Evolutionary conservation across 2,888 invertebrate species (phyloP), one percentile per base, ranked within the genome.

Genomic region (Stenichneumon culpator): DNA sequence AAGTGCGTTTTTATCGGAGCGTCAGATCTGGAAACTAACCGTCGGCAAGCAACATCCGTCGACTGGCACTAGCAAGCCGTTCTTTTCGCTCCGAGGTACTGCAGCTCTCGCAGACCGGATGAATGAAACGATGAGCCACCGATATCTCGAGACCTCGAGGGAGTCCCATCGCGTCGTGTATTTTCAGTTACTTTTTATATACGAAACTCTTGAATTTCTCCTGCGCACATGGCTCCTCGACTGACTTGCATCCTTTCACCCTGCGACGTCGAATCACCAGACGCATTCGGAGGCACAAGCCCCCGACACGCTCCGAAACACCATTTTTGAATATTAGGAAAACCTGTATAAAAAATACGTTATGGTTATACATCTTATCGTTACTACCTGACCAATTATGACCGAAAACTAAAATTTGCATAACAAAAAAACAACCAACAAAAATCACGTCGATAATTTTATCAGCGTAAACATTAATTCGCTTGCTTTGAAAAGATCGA

Each of bases 181-280:
- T 83, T 79, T 83, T 79, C 68, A 57, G 78, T 63, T 28, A 39
- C 75, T 78, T 75, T 47, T 73, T 67, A 32, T 69, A 73, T 54
- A 25, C 28, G 25, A 19, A 78, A 67, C 73, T 39, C 81, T 84
- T 73, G 69, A 73, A 77, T 73, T 78, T 79, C 79, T 68, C 47
- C 22, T 28, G 52, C 74, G 54, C 84, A 84, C 84, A 84, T 84
- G 84, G 82, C 36, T 65, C 63, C 68, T 77, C 32, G 69, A 81
- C 78, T 52, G 44, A 73, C 77, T 16, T 63, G 32, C 28, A 63
- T 63, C 63, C 63, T 63, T 63, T 63, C 63, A 63, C 6, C 6
- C 63, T 28, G 63, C 63, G 28, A 16, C 63, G 63, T 32, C 32
- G 63, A 63, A 63, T 63, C n/a, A 16, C 63, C 32, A 63, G 63